Conservation (phyloP, 2,113 vertebrate species). For the Microcebus tavaratra region DNA sequence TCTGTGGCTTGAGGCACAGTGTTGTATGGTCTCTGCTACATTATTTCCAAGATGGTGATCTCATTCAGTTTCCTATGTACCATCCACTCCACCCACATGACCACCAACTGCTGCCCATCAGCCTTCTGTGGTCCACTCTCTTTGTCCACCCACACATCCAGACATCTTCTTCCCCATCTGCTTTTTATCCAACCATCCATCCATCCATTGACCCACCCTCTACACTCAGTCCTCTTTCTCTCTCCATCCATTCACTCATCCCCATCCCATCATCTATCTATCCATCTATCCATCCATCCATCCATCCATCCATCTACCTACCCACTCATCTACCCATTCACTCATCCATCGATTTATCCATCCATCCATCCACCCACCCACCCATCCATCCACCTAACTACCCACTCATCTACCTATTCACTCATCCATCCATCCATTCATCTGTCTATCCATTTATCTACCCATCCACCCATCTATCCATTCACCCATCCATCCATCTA, state of each 20-base stretch:
- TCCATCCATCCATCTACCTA: fast-evolving
- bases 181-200: too few species aligned
- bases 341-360: neutral
- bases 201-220: neutral
- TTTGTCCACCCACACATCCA: neutral
- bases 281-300: neutral
- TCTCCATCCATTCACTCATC: neutral
- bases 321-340: fast-evolving
- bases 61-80: neutral
- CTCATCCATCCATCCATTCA: fast-evolving
- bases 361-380: fast-evolving
- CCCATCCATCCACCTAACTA: fast-evolving
- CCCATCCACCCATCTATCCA: neutral
- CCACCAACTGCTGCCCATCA: neutral
- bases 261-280: neutral
- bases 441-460: neutral
- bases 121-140: neutral
- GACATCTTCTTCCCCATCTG: neutral
- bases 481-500: too few species aligned
- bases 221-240: neutral
- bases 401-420: fast-evolving
- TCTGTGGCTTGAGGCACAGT: neutral
- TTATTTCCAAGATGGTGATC: neutral
- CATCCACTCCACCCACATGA: too few species aligned
- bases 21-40: neutral